phyloP scores from a whole-genome alignment of 2,797 vertebrate genomes.

The Hoplostethus atlanticus region DNA sequence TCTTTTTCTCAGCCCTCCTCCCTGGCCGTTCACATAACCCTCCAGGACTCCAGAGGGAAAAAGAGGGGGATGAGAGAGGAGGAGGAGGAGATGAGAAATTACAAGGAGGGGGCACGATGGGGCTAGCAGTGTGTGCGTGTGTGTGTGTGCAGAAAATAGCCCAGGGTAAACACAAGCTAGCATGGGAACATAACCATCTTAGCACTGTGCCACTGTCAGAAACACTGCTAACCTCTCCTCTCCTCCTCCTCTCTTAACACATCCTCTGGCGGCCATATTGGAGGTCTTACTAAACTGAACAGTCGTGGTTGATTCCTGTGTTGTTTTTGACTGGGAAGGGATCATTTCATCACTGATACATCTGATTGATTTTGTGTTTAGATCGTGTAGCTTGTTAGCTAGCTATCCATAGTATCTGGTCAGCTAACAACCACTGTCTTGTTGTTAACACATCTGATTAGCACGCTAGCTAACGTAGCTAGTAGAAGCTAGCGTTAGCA shows the following conservation, averaged over 20 bases:
- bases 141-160: constrained; percentile 90
- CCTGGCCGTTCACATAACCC: constrained; percentile 95
- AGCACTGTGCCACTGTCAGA: constrained; percentile 73
- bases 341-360: too few species aligned
- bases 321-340: too few species aligned
- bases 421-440: too few species aligned
- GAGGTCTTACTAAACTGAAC: too few species aligned
- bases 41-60: constrained; percentile 84
- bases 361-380: too few species aligned
- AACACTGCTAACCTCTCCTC: neutral
- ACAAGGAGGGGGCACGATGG: constrained; percentile 86
- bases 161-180: constrained; percentile 88
- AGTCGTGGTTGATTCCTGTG: too few species aligned
- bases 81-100: constrained; percentile 82
- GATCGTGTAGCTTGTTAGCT: too few species aligned
- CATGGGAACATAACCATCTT: constrained; percentile 90
- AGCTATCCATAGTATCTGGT: too few species aligned
- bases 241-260: neutral
- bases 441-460: too few species aligned
- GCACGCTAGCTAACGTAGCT: too few species aligned
- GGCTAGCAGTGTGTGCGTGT: constrained; percentile 81
- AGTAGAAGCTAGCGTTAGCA: too few species aligned
- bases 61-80: constrained; percentile 81
- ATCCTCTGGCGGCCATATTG: too few species aligned
- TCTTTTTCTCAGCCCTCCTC: constrained; percentile 81